These are phyloP conservation scores for Epinephelus moara DNA, from an alignment of 2,113 vertebrate genomes.

Conservation along the genomic window DNA sequence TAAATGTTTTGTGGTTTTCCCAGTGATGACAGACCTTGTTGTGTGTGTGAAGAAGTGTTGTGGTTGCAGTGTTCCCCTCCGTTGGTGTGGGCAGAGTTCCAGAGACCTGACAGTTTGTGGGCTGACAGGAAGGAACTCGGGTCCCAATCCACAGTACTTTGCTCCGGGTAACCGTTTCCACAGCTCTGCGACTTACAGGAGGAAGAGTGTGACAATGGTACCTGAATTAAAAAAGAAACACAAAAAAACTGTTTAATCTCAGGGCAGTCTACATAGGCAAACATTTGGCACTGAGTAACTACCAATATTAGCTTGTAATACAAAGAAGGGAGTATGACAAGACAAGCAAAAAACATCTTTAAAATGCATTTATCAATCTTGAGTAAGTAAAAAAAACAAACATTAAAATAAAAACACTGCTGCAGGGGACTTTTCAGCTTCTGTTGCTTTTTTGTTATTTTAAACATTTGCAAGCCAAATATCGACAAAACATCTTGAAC, in stretches of 20 bases:
- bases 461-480: conserved; percentile 21
- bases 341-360: background rate
- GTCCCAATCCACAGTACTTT: conserved; percentile 98
- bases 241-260: conserved; percentile 27
- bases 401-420: background rate
- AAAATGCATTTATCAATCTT: background rate
- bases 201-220: conserved; percentile 93
- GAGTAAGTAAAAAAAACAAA: background rate
- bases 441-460: background rate
- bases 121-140: conserved; percentile 98
- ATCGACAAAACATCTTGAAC: conserved; percentile 14
- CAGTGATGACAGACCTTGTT: conserved; percentile 86
- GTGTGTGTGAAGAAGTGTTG: conserved; percentile 85
- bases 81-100: conserved; percentile 95
- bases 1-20: conserved; percentile 10
- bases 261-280: background rate
- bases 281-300: background rate
- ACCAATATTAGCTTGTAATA: background rate
- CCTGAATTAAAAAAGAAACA: conserved; percentile 65
- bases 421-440: background rate
- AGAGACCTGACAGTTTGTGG: conserved; percentile 97
- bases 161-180: conserved; percentile 88
- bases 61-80: conserved; percentile 90
- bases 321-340: background rate
- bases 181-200: conserved; percentile 91